phyloP scores from a whole-genome alignment of 2,113 vertebrate species.

The Phoxinus phoxinus region DNA sequence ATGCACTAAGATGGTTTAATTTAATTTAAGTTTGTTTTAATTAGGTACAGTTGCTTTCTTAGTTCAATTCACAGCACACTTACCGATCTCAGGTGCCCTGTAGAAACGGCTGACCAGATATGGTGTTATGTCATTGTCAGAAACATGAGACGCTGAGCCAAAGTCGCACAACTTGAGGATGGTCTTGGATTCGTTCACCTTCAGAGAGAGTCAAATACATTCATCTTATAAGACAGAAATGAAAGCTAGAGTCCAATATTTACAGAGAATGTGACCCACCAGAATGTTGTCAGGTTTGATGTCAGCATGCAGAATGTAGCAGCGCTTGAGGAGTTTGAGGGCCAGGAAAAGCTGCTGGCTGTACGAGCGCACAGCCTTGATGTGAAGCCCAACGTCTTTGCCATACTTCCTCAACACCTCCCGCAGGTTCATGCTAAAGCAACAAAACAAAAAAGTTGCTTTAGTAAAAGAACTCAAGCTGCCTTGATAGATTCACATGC shows the following conservation, averaged over 20 bases:
- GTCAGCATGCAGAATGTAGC: slow-evolving; percentile 97
- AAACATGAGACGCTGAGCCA: slow-evolving; percentile 95
- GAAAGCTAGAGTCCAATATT: not conserved
- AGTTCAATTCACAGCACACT: slow-evolving; percentile 65
- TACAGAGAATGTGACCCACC: slow-evolving; percentile 74
- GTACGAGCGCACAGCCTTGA: slow-evolving; percentile 91
- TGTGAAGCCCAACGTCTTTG: slow-evolving; percentile 98
- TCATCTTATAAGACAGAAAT: not conserved
- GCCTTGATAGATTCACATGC: not conserved
- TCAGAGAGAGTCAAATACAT: not conserved
- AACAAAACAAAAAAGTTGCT: slow-evolving; percentile 8
- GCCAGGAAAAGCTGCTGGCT: slow-evolving; percentile 97
- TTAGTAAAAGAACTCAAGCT: not conserved
- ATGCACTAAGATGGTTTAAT: not conserved
- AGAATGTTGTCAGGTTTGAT: slow-evolving; percentile 99
- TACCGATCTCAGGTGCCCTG: slow-evolving; percentile 97
- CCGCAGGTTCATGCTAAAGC: slow-evolving; percentile 92
- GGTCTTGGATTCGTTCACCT: slow-evolving; percentile 99
- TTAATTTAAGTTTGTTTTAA: not conserved
- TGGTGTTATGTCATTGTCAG: slow-evolving; percentile 96
- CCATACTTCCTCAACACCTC: slow-evolving; percentile 98
- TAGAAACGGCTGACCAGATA: slow-evolving; percentile 99
- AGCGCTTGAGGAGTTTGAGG: slow-evolving; percentile 95
- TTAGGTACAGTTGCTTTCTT: not conserved
- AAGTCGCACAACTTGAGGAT: slow-evolving; percentile 98